phyloP scores from a whole-genome alignment of 2,888 invertebrate genomes.

The Tridacna crocea region DNA sequence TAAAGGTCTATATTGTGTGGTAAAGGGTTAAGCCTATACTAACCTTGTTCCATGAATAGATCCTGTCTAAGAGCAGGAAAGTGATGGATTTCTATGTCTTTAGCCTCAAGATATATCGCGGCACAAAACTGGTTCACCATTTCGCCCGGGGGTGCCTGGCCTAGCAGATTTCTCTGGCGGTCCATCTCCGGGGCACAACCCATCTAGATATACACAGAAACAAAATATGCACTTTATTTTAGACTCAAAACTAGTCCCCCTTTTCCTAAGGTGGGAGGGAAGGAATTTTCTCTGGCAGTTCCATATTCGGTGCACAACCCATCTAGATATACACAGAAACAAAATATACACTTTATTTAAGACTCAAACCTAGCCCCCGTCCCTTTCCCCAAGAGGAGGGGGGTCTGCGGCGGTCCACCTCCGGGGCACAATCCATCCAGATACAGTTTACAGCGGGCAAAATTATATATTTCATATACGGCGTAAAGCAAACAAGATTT shows the following conservation, averaged over 20 bases:
- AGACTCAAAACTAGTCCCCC: constrained; percentile 75
- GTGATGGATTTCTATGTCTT: constrained; percentile 66
- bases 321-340: constrained; percentile 60
- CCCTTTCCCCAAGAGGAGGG: constrained; percentile 70
- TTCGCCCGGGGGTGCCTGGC: constrained; percentile 67
- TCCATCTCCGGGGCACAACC: constrained; percentile 77
- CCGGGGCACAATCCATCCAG: constrained; percentile 77
- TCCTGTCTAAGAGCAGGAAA: constrained; percentile 74
- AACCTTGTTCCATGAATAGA: constrained; percentile 83
- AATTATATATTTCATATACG: no score
- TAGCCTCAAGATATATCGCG: constrained; percentile 77
- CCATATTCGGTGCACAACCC: constrained; percentile 75
- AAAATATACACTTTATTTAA: background rate
- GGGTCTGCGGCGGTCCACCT: constrained; percentile 69
- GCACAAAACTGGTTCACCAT: constrained; percentile 77
- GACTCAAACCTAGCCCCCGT: constrained; percentile 77
- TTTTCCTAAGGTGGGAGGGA: constrained; percentile 70
- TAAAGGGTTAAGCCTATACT: background rate
- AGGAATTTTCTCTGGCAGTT: constrained; percentile 63
- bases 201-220: constrained; percentile 60
- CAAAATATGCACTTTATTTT: background rate
- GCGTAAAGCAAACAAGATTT: no score
- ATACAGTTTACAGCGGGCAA: no score
- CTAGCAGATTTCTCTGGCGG: constrained; percentile 61
- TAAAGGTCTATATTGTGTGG: no score